Evolutionary conservation across 2,113 vertebrate species (phyloP).

Genomic region (Stegostoma tigrinum): DNA sequence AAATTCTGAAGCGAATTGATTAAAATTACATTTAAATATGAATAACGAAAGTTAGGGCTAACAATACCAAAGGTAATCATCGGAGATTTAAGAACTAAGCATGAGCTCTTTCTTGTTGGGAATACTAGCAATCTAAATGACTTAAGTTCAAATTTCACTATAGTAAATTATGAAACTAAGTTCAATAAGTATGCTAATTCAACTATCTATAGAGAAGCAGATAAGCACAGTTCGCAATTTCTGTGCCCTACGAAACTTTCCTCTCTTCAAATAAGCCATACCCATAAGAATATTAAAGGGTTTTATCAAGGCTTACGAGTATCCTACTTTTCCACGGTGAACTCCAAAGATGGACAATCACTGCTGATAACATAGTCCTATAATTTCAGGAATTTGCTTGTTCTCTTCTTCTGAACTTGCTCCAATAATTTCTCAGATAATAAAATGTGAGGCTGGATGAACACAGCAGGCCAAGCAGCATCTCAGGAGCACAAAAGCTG

Average conservation of each 20-base stretch:
- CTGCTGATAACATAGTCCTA: background rate
- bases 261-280: background rate
- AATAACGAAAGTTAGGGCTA: background rate
- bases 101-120: background rate
- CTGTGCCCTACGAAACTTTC: background rate
- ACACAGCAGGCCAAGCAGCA: too few relatives aligned
- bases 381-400: background rate
- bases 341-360: background rate
- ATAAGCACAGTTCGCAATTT: background rate
- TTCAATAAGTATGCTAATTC: background rate
- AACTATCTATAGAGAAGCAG: background rate
- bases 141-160: background rate
- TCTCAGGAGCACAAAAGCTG: too few relatives aligned
- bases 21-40: background rate
- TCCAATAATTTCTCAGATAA: background rate
- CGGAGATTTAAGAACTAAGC: background rate
- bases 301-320: background rate
- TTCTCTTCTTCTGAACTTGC: background rate
- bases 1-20: background rate
- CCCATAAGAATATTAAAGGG: background rate
- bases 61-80: background rate
- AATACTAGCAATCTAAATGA: background rate
- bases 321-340: background rate
- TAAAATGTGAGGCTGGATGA: too few relatives aligned
- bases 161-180: background rate